Evolutionary conservation across 1,140 invertebrate genomes (phyloP).

Genomic region (Potamilus streckersoni): DNA sequence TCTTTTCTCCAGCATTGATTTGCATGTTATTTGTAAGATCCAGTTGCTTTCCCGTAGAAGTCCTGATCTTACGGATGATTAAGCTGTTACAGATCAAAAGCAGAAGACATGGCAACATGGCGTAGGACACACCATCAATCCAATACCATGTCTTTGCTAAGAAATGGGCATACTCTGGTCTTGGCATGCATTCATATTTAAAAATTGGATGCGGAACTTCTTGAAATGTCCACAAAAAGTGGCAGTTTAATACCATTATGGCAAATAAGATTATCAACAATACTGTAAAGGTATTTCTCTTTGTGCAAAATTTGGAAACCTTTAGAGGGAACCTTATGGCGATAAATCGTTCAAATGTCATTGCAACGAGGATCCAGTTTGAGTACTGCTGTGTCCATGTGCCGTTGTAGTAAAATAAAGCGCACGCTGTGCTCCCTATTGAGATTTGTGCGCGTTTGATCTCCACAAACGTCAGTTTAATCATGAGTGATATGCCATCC

Average conservation of each 20-base stretch:
- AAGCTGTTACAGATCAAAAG: conserved; percentile 41
- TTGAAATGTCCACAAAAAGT: conserved; percentile 32
- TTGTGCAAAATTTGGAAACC: conserved; percentile 42
- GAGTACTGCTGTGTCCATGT: conserved; percentile 45
- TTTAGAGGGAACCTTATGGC: conserved; percentile 56
- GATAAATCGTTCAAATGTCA: conserved; percentile 56
- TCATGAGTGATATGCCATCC: conserved; percentile 38
- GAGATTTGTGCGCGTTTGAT: conserved; percentile 29
- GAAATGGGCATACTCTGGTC: conserved; percentile 24
- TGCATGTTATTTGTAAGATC: conserved; percentile 25
- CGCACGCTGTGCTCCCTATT: conserved; percentile 38
- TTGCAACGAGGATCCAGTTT: conserved; percentile 57
- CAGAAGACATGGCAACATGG: conserved; percentile 42
- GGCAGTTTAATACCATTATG: conserved; percentile 32
- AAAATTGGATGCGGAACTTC: conserved; percentile 19
- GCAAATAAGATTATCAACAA: conserved; percentile 33
- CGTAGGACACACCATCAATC: conserved; percentile 44
- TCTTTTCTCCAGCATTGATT: conserved; percentile 36
- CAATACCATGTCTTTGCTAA: conserved; percentile 41
- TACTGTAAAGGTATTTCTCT: conserved; percentile 15
- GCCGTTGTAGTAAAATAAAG: conserved; percentile 42
- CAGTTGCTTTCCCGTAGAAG: conserved; percentile 36
- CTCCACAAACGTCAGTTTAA: conserved; percentile 43
- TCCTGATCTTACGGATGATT: conserved; percentile 42
- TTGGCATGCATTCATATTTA: conserved; percentile 21